These are phyloP conservation scores for Tenthredo mesomela DNA, from an alignment of 2,888 invertebrate species.

Conservation along the genomic window DNA sequence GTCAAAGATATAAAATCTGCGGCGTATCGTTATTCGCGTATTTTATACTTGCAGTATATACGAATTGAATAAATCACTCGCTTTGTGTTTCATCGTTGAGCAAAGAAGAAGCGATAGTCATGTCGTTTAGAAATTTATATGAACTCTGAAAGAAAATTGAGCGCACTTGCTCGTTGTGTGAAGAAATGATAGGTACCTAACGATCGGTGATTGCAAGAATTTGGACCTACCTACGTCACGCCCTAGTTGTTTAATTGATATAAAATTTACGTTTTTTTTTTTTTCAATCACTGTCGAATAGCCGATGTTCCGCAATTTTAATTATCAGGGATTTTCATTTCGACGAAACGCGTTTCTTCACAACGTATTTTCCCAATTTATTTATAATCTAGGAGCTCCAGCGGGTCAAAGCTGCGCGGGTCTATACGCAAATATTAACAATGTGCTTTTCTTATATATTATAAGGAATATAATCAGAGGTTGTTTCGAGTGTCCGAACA, in stretches of 20 bases:
- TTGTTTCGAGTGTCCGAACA: too few species aligned
- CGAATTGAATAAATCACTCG: neutral
- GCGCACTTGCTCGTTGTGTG: neutral
- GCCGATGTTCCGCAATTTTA: neutral
- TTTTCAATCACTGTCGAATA: neutral
- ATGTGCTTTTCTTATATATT: too few species aligned
- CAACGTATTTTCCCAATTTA: neutral
- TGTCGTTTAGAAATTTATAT: constrained; percentile 41
- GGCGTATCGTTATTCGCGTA: too few species aligned
- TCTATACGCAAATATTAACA: too few species aligned
- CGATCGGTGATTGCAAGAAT: neutral
- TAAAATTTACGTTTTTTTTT: neutral
- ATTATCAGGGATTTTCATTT: neutral
- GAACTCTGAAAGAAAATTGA: constrained; percentile 21
- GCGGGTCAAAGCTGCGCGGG: too few species aligned
- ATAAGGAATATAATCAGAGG: too few species aligned
- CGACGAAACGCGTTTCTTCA: neutral
- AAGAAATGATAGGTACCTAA: neutral
- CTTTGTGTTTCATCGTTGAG: neutral
- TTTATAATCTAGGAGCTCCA: neutral
- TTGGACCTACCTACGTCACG: neutral
- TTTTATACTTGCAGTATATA: too few species aligned
- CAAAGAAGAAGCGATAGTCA: too few species aligned
- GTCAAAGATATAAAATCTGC: too few species aligned
- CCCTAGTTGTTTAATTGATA: neutral